Evolutionary conservation across 92 coral and sea anemone genomes (phyloP).

Genomic region (Pocillopora meandrina): DNA sequence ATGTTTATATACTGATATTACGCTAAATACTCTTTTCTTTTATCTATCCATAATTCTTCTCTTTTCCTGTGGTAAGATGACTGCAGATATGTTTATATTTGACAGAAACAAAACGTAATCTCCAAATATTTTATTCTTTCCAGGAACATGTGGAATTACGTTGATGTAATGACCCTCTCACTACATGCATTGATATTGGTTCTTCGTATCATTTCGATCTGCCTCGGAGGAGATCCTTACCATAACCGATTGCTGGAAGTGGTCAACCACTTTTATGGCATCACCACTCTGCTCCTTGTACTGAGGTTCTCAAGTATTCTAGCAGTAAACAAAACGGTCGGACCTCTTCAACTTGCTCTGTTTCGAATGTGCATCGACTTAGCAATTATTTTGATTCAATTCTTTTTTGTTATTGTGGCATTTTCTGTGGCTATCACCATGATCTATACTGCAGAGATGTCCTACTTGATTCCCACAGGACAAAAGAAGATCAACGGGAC

Average conservation of each 20-base stretch:
- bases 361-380: slow-evolving; percentile 33
- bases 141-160: slow-evolving; percentile 43
- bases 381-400: slow-evolving; percentile 19
- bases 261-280: slow-evolving; percentile 13
- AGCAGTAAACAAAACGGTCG: slow-evolving; percentile 32
- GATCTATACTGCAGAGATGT: slow-evolving; percentile 27
- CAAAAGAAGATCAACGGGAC: too few relatives aligned
- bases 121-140: background rate
- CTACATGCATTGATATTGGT: slow-evolving; percentile 18
- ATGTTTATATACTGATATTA: too few relatives aligned
- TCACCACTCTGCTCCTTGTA: slow-evolving; percentile 25
- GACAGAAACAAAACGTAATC: too few relatives aligned
- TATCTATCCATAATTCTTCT: too few relatives aligned
- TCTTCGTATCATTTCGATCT: slow-evolving; percentile 14
- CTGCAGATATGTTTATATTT: too few relatives aligned
- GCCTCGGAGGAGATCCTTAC: background rate
- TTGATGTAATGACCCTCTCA: slow-evolving; percentile 26
- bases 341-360: slow-evolving; percentile 41
- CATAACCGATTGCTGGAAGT: slow-evolving; percentile 20
- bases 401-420: slow-evolving; percentile 30
- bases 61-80: too few relatives aligned
- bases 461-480: background rate
- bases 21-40: too few relatives aligned
- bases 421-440: slow-evolving; percentile 36
- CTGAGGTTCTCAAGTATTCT: slow-evolving; percentile 35